These are phyloP conservation scores for Apostichopus japonicus DNA, from an alignment of 35 echinoderm and acorn worm species.

Conservation along the genomic window DNA sequence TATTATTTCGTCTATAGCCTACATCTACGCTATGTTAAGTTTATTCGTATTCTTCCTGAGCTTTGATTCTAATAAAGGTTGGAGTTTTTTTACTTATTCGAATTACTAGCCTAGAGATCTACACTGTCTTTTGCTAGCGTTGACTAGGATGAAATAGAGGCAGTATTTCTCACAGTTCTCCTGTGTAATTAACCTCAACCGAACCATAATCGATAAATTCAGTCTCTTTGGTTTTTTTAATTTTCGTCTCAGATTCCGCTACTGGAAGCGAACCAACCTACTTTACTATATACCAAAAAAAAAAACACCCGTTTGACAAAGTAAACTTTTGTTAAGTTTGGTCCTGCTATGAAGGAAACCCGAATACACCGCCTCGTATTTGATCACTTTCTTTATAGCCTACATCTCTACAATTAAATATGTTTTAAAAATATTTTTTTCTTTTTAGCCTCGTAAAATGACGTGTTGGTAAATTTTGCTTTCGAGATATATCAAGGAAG, in stretches of 20 bases:
- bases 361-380: neutral
- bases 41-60: neutral
- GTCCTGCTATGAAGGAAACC: neutral
- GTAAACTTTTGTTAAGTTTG: neutral
- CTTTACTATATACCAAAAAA: neutral
- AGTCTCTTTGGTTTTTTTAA: constrained; percentile 1
- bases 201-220: neutral
- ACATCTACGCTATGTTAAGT: neutral
- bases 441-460: too few relatives aligned
- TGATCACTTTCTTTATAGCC: neutral
- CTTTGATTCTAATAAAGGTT: neutral
- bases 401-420: too few relatives aligned
- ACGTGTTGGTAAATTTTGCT: too few relatives aligned
- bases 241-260: neutral
- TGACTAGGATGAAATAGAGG: too few relatives aligned
- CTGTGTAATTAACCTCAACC: neutral
- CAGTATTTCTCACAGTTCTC: neutral
- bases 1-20: neutral
- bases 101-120: neutral
- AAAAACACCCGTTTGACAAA: neutral
- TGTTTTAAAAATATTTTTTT: too few relatives aligned
- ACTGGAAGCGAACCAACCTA: neutral
- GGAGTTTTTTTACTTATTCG: neutral
- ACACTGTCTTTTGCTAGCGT: neutral
- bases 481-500: too few relatives aligned